Evolutionary conservation across 2,797 vertebrate species (phyloP), one percentile per base, ranked within the genome.

Genomic region (Champsocephalus gunnari): DNA sequence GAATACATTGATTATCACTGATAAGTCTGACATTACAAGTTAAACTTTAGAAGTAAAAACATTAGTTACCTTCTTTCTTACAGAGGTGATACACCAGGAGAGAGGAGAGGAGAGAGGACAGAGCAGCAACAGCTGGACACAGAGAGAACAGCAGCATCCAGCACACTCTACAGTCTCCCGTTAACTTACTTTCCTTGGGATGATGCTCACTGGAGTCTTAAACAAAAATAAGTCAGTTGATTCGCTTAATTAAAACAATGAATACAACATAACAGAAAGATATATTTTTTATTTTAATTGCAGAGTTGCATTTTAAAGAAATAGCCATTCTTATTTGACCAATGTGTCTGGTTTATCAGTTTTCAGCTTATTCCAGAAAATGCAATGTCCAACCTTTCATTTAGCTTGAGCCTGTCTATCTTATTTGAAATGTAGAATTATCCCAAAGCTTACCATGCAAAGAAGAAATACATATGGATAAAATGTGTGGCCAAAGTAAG

Each of bases 141-240:
- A 91, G 38, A 44, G 44, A 68, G 54, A 60, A 59, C 49, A 91
- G 59, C 59, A 90, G 59, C 5, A 0, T 70, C 75, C 82, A 72
- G 38, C 77, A 78, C 0, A 17, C 14, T 9, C 7, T 9, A 38
- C 34, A 38, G 7, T 38, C 34, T 38, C 8, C 6, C 34, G 34
- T 38, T 38, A 9, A 38, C 28, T 12, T 1, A 16, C 5, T 10
- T 8, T 32, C 2, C 6, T 0, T 0, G 9, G 2, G 34, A 32
- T 0, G 10, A 71, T 5, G 2, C 1, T 49, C 5, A 12, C 5
- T 16, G 17, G 57, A 57, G 14, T 75, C 2, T 38, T 38, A 38
- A 38, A 38, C 34, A 8, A 38, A 67, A 64, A 58, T 2, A 9
- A 43, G 24, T 17, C 34, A 38, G 19, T 24, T 0, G 1, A 3